Conservation (phyloP, 2,113 vertebrate genomes). For the Tautogolabrus adspersus region DNA sequence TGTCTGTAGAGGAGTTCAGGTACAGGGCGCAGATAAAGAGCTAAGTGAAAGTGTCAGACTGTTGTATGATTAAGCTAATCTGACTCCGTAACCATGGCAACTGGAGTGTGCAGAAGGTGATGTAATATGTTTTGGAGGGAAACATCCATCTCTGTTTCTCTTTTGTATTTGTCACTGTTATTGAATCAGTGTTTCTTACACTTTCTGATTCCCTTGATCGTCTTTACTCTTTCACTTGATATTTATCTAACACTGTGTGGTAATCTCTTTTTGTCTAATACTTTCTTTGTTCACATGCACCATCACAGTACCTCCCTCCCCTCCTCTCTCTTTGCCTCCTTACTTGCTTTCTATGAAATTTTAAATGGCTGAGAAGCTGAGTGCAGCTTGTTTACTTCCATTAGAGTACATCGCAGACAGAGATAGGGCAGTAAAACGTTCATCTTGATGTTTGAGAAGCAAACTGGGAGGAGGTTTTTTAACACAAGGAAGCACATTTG, state of each 20-base stretch:
- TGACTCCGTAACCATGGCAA: constrained; percentile 70
- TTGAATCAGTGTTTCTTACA: constrained; percentile 1
- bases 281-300: constrained; percentile 6
- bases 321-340: not conserved
- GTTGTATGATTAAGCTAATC: constrained; percentile 57
- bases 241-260: not conserved
- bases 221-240: not conserved
- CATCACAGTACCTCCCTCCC: constrained; percentile 8
- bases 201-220: not conserved
- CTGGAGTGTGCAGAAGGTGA: constrained; percentile 64
- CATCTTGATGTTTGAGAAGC: no score
- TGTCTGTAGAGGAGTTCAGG: constrained; percentile 4
- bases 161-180: constrained; percentile 14
- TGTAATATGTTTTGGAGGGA: constrained; percentile 61
- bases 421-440: not conserved
- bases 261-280: not conserved
- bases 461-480: no score
- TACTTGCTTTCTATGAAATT: not conserved
- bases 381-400: not conserved
- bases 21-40: constrained; percentile 18
- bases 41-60: constrained; percentile 53
- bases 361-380: not conserved
- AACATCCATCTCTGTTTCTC: constrained; percentile 40
- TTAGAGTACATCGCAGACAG: not conserved
- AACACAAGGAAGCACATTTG: no score